Evolutionary conservation across 2,888 invertebrate species (phyloP).

Genomic region (Masnerella sp.): DNA sequence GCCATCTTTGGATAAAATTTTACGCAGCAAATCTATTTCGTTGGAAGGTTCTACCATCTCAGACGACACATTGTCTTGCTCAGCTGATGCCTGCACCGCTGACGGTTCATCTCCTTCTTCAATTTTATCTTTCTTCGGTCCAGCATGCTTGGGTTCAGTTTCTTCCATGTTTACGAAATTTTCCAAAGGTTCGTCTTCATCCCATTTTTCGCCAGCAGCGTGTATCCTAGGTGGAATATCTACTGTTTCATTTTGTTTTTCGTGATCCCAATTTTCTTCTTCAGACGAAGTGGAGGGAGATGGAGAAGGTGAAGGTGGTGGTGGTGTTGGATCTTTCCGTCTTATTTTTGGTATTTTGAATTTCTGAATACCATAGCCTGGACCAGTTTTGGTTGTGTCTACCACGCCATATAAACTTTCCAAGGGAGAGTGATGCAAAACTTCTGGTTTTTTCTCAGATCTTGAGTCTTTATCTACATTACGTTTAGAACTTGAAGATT

Average conservation of each 20-base stretch:
- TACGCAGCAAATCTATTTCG: constrained; percentile 4
- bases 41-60: background rate
- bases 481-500: constrained; percentile 32
- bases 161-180: too few relatives aligned
- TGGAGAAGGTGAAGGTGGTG: constrained; percentile 45
- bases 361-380: constrained; percentile 78
- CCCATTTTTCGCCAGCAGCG: too few relatives aligned
- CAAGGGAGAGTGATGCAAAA: constrained; percentile 77
- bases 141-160: too few relatives aligned
- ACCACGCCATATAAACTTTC: constrained; percentile 78
- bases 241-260: constrained; percentile 46
- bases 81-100: background rate
- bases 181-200: too few relatives aligned
- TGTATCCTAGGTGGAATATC: too few relatives aligned
- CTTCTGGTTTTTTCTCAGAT: constrained; percentile 62
- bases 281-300: too few relatives aligned
- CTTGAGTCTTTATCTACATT: constrained; percentile 22
- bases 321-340: constrained; percentile 69
- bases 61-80: background rate
- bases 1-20: constrained; percentile 42
- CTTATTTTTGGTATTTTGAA: constrained; percentile 80
- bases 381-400: constrained; percentile 76
- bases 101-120: constrained; percentile 71
- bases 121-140: too few relatives aligned
- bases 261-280: constrained; percentile 16